A percentile compares a stretch with the other conserved stretches of the same genome.
These are phyloP conservation scores for Holothuria scabra DNA, from an alignment of 53 echinoderm and acorn worm genomes.

Conservation along the genomic window DNA sequence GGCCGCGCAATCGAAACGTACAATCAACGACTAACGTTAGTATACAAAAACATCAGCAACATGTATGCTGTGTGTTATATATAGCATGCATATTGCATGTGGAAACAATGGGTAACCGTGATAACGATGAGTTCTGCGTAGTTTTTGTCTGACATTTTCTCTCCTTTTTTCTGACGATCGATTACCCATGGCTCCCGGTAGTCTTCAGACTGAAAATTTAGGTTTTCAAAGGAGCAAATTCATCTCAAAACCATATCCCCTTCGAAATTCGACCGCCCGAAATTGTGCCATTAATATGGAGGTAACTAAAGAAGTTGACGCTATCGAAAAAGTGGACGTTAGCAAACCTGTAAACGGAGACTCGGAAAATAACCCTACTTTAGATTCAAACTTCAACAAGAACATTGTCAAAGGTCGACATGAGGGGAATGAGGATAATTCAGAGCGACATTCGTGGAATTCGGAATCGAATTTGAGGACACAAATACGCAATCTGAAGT, in stretches of 20 bases:
- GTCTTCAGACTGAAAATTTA: slow-evolving; percentile 92
- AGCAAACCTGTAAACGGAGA: slow-evolving; percentile 14
- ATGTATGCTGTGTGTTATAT: too few relatives aligned
- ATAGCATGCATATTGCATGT: too few relatives aligned
- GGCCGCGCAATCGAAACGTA: too few relatives aligned
- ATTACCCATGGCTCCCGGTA: slow-evolving; percentile 97
- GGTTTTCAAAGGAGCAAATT: slow-evolving; percentile 84
- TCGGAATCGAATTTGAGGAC: slow-evolving; percentile 53
- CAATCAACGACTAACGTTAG: too few relatives aligned
- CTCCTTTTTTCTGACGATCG: slow-evolving; percentile 29
- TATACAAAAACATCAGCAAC: too few relatives aligned
- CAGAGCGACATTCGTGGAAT: not conserved
- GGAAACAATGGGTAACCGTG: too few relatives aligned
- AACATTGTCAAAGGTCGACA: not conserved
- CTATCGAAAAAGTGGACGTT: slow-evolving; percentile 5
- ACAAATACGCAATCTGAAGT: slow-evolving; percentile 86
- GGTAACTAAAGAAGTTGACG: slow-evolving; percentile 30
- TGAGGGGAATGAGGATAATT: slow-evolving; percentile 6
- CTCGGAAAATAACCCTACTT: slow-evolving; percentile 38
- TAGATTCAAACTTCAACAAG: slow-evolving; percentile 30
- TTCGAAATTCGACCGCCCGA: slow-evolving; percentile 66
- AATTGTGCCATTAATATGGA: slow-evolving; percentile 52
- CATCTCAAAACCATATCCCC: slow-evolving; percentile 68
- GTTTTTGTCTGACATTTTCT: slow-evolving; percentile 20
- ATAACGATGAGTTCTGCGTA: not conserved